Percentiles rank a stretch among this genome's conserved stretches.
Evolutionary conservation across 2,797 vertebrate species (phyloP).

Genomic region (Ibycter americanus): DNA sequence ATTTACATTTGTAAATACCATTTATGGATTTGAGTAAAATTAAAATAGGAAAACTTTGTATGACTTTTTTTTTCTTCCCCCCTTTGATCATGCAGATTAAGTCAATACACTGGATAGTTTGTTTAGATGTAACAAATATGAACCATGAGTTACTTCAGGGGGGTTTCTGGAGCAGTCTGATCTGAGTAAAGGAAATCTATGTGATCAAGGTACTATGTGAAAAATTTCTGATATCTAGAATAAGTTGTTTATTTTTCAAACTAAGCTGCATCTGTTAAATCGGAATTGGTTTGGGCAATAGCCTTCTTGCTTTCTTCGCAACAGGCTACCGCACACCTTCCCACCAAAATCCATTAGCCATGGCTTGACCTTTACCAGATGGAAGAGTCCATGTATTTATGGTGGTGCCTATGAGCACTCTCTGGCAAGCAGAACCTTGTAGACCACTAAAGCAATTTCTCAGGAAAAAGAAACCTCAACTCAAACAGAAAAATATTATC

Average conservation of each 20-base stretch:
- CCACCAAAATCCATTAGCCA: background rate
- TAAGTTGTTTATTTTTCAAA: background rate
- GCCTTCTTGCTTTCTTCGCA: background rate
- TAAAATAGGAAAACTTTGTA: slow-evolving; percentile 12
- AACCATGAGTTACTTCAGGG: background rate
- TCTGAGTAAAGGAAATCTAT: background rate
- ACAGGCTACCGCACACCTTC: background rate
- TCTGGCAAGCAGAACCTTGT: background rate
- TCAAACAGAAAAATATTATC: fast-evolving
- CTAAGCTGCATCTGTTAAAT: too few species aligned
- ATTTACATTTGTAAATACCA: background rate
- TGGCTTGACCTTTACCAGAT: background rate
- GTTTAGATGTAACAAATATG: background rate
- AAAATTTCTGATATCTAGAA: fast-evolving
- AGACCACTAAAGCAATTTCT: background rate
- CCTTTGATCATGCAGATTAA: background rate
- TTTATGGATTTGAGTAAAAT: background rate
- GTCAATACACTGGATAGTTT: background rate
- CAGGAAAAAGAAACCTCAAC: background rate
- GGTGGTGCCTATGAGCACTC: background rate
- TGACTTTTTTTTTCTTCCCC: background rate
- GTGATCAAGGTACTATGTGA: background rate
- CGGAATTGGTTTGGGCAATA: background rate
- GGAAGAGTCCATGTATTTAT: background rate
- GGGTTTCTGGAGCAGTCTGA: background rate